Percentiles rank a stretch among this genome's conserved stretches.
Conservation (phyloP, 2,113 vertebrate species). For the Bombycilla garrulus region DNA sequence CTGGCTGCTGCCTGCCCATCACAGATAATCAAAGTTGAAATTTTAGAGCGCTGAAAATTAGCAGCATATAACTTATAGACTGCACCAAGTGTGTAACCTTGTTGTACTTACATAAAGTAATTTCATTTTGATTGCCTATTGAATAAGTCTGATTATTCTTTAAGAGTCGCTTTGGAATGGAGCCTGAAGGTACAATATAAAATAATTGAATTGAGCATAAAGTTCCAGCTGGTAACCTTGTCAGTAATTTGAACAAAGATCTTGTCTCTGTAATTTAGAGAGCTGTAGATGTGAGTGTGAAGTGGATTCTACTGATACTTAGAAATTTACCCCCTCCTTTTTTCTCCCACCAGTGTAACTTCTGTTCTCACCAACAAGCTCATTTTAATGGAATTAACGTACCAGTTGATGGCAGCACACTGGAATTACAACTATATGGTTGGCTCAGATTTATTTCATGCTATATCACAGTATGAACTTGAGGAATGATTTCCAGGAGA, state of each 20-base stretch:
- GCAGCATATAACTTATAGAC: conserved; percentile 35
- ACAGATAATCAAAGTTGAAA: neutral
- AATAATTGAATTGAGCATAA: conserved; percentile 74
- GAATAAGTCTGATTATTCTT: conserved; percentile 77
- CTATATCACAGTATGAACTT: conserved; percentile 61
- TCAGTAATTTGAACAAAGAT: conserved; percentile 68
- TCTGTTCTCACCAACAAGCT: conserved; percentile 38
- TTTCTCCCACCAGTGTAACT: neutral
- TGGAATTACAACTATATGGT: conserved; percentile 28
- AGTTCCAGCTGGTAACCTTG: conserved; percentile 76
- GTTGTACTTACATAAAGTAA: conserved; percentile 71
- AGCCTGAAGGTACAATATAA: conserved; percentile 79
- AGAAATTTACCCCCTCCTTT: neutral
- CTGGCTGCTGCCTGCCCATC: neutral
- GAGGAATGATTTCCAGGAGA: conserved; percentile 56
- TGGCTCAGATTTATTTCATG: conserved; percentile 50
- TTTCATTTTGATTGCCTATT: conserved; percentile 77
- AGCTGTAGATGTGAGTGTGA: conserved; percentile 34
- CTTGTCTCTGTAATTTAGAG: conserved; percentile 60
- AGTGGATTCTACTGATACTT: conserved; percentile 32
- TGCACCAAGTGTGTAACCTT: conserved; percentile 69
- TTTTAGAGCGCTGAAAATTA: conserved; percentile 7
- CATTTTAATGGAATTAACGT: conserved; percentile 36
- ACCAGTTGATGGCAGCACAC: conserved; percentile 13
- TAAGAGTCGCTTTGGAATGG: conserved; percentile 75